Conservation (phyloP, 2,888 invertebrate species). For the Patella caerulea region DNA sequence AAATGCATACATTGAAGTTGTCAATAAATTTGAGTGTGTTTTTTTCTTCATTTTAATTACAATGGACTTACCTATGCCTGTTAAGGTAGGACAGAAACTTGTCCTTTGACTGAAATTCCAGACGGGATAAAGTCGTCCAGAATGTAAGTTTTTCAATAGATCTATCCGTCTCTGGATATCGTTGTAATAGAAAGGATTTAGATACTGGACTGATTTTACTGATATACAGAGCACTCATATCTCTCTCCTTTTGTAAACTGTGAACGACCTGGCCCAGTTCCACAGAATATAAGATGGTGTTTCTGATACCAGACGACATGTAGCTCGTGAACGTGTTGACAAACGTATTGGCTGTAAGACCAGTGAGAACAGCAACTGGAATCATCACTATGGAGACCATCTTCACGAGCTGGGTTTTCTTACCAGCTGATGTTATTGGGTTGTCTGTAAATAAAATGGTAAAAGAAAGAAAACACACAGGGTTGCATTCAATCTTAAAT, state of each 20-base stretch:
- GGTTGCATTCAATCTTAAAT: no score
- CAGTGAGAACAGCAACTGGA: constrained; percentile 18
- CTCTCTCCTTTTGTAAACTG: constrained; percentile 53
- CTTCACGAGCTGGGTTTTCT: constrained; percentile 14
- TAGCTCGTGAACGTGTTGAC: constrained; percentile 21
- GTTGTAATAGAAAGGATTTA: constrained; percentile 48
- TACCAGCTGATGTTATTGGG: neutral
- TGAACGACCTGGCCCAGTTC: constrained; percentile 14
- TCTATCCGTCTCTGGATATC: constrained; percentile 56
- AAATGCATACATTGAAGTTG: no score
- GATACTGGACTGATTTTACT: constrained; percentile 54
- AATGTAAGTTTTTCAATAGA: constrained; percentile 51
- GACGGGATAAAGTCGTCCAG: constrained; percentile 46
- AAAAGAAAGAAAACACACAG: no score
- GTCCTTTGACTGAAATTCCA: constrained; percentile 53
- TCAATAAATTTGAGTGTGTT: no score
- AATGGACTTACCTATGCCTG: constrained; percentile 43
- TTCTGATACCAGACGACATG: constrained; percentile 13
- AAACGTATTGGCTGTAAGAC: constrained; percentile 22
- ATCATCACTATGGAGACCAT: constrained; percentile 26
- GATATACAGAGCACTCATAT: constrained; percentile 58
- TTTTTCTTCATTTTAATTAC: neutral
- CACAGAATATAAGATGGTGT: constrained; percentile 13
- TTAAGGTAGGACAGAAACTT: constrained; percentile 55
- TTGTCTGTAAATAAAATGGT: neutral